Conservation (phyloP, 2,888 invertebrate genomes). For the Campoplex capitator region DNA sequence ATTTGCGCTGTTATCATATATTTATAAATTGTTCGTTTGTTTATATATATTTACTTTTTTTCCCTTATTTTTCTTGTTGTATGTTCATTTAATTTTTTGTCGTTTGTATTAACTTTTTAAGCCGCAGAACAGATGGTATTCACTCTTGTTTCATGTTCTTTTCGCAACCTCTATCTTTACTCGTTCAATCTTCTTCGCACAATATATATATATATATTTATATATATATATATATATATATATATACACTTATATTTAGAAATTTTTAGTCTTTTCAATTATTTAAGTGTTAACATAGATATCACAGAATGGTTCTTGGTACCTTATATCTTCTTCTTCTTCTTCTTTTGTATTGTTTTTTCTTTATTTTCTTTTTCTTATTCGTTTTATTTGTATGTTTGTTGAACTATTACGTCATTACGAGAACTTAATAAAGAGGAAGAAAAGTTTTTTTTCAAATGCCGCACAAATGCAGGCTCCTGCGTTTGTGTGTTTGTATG, state of each 20-base stretch:
- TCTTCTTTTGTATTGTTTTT: constrained; percentile 73
- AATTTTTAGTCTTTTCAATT: constrained; percentile 84
- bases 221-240: constrained; percentile 82
- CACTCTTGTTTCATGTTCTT: constrained; percentile 66
- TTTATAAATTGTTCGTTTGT: constrained; percentile 73
- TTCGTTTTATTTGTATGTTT: constrained; percentile 75
- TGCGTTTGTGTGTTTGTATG: constrained; percentile 65
- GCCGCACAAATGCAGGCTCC: constrained; percentile 78
- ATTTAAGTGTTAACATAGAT: constrained; percentile 86
- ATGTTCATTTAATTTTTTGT: constrained; percentile 74
- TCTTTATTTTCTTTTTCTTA: constrained; percentile 81
- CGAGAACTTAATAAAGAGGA: constrained; percentile 83
- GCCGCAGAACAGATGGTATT: constrained; percentile 71
- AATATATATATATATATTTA: constrained; percentile 82
- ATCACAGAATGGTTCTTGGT: constrained; percentile 88
- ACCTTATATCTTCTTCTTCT: constrained; percentile 82
- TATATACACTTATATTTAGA: constrained; percentile 84
- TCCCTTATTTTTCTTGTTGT: constrained; percentile 69
- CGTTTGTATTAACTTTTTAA: constrained; percentile 81
- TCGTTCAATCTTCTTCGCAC: constrained; percentile 65
- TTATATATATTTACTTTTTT: constrained; percentile 73
- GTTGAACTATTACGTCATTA: constrained; percentile 81
- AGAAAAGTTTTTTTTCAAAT: constrained; percentile 81
- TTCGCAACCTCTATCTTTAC: constrained; percentile 55
- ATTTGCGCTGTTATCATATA: constrained; percentile 76